phyloP scores from a whole-genome alignment of 2,113 vertebrate species.

The Mobula birostris region DNA sequence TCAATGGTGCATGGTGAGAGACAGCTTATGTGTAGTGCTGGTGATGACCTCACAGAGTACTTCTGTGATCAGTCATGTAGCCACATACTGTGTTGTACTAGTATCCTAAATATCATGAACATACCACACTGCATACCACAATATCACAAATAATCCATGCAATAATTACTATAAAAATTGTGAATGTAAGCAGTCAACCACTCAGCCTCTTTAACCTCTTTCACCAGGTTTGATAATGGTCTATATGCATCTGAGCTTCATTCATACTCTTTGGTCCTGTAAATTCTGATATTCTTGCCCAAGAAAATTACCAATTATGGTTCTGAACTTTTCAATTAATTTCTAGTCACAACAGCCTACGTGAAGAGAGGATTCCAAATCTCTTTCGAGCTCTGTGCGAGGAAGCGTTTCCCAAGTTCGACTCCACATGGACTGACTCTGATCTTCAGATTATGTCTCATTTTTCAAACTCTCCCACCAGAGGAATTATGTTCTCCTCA shows the following conservation, averaged over 20 bases:
- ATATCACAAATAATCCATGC: no score
- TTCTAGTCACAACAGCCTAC: not conserved
- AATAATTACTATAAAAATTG: no score
- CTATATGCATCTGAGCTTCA: not conserved
- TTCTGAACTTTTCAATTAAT: not conserved
- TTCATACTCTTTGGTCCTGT: not conserved
- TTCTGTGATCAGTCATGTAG: no score
- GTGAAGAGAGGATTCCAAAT: not conserved
- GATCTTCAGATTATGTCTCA: not conserved
- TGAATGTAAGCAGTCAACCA: not conserved
- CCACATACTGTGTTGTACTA: no score
- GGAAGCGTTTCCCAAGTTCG: not conserved
- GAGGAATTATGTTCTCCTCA: not conserved
- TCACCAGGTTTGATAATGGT: not conserved
- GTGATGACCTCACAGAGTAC: no score
- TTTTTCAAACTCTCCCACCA: not conserved
- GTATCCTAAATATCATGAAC: no score
- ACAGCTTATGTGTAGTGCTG: no score
- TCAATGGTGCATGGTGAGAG: no score
- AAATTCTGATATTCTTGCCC: not conserved
- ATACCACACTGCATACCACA: no score
- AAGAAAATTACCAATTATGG: not conserved
- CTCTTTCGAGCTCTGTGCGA: not conserved
- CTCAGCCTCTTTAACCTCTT: not conserved
- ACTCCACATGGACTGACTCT: not conserved